These are phyloP conservation scores for Lasiurus cinereus DNA, from an alignment of 2,113 vertebrate species.

Conservation along the genomic window DNA sequence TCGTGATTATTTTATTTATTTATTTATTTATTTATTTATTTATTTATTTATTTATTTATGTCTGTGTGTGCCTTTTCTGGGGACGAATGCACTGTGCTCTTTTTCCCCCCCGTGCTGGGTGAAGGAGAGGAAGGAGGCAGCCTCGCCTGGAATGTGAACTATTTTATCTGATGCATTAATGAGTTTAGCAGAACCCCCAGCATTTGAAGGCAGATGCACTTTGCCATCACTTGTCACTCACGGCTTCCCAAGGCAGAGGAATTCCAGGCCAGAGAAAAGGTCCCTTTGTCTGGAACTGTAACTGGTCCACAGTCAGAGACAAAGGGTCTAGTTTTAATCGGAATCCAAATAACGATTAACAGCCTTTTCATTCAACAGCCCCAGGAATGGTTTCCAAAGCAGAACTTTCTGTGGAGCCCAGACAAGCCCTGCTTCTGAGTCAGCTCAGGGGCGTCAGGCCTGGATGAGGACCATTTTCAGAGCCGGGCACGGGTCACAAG, in stretches of 20 bases:
- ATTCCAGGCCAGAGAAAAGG: slow-evolving; percentile 87
- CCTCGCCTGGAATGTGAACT: slow-evolving; percentile 88
- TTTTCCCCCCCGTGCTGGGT: slow-evolving; percentile 81
- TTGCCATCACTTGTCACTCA: slow-evolving; percentile 89
- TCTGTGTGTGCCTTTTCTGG: slow-evolving; percentile 76
- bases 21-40: no score
- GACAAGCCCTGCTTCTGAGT: slow-evolving; percentile 48
- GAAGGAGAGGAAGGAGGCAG: slow-evolving; percentile 78
- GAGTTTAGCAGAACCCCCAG: slow-evolving; percentile 86
- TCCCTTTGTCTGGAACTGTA: slow-evolving; percentile 88
- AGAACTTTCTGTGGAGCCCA: slow-evolving; percentile 60
- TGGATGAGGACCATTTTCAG: slow-evolving; percentile 39
- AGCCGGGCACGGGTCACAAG: not conserved
- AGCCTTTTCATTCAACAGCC: slow-evolving; percentile 83
- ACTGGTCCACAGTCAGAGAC: slow-evolving; percentile 87
- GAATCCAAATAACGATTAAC: slow-evolving; percentile 88
- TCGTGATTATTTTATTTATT: no score
- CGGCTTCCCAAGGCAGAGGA: slow-evolving; percentile 87
- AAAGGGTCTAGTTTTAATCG: slow-evolving; percentile 87
- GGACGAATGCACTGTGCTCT: slow-evolving; percentile 85
- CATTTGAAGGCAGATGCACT: slow-evolving; percentile 90
- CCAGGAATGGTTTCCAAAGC: slow-evolving; percentile 62
- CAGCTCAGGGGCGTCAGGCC: not conserved
- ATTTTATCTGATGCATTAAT: slow-evolving; percentile 90
- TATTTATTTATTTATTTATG: not conserved